These are phyloP conservation scores for Pteruthius melanotis DNA, from an alignment of 2,113 vertebrate genomes.

Conservation along the genomic window DNA sequence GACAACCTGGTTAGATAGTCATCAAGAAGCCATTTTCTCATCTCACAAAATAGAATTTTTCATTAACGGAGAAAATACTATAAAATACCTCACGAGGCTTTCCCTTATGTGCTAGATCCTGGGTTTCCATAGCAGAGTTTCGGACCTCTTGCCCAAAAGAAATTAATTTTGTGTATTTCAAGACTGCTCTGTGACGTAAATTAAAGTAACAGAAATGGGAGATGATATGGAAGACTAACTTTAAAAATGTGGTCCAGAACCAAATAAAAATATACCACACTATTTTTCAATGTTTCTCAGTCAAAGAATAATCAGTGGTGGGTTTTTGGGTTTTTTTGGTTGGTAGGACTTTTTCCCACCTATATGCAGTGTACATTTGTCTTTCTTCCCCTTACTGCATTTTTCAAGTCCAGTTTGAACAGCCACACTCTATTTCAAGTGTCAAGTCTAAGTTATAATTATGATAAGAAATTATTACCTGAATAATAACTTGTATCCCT, in stretches of 20 bases:
- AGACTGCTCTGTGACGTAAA: background rate
- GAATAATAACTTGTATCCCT: background rate
- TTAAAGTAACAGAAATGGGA: background rate
- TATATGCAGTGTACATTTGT: background rate
- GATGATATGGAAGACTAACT: background rate
- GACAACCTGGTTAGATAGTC: background rate
- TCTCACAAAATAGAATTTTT: background rate
- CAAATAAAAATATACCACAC: background rate
- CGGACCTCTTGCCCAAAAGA: background rate
- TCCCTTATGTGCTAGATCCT: accelerated
- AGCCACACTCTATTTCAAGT: background rate
- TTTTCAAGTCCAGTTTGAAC: background rate
- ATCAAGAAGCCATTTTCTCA: background rate
- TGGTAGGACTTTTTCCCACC: background rate
- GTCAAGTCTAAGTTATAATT: background rate
- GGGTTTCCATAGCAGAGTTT: background rate
- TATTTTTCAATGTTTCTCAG: background rate
- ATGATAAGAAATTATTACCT: background rate
- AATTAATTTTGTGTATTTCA: background rate
- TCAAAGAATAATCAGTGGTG: background rate
- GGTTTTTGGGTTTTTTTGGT: background rate
- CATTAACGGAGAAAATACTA: background rate
- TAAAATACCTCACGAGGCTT: background rate
- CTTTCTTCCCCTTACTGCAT: background rate
- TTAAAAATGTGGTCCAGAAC: background rate